Base-by-base conservation (phyloP, 1,140 invertebrate species). In the Parasteatoda tepidariorum region DNA sequence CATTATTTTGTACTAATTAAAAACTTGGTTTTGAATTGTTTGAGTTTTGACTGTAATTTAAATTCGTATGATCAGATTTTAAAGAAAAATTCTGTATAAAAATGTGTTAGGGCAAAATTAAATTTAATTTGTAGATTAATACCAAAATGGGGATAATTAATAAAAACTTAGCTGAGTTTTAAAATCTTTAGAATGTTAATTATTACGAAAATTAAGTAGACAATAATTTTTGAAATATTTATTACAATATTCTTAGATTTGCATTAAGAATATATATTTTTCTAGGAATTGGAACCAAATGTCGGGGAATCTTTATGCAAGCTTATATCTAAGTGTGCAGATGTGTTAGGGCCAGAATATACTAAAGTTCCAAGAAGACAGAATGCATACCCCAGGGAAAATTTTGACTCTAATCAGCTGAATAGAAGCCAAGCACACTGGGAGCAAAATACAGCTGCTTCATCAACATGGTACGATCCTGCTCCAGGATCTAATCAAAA, bases 241-340 rank as follows among this genome's bases (percentile, higher is more conserved):
- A n/a, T n/a, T n/a, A n/a, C n/a, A n/a, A n/a, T n/a, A n/a, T n/a
- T n/a, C n/a, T n/a, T n/a, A n/a, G n/a, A n/a, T n/a, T n/a, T 22
- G 0, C 5, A 33, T 1, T 2, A 31, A 31, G 34, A 70, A 28
- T 22, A 48, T 70, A n/a, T 7, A 41, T 41, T 70, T 70, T 38
- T 1, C 11, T 83, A 91, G 90, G 91, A 91, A 85, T 86, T 91
- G 59, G 90, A 91, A 74, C 89, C 89, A 41, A 86, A 68, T 84
- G 88, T 91, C 55, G 91, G 90, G 48, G 89, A 90, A 84, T 85
- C 87, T 7, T 86, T 91, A 9, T 87, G 90, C 30, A 88, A 88
- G 81, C 78, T 91, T 11, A 82, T 82, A 31, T n/a, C 68, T 5
- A 79, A 79, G 59, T 61, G 76, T 26, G 64, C 68, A 48, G 26